Evolutionary conservation across 2,797 vertebrate genomes (phyloP).

Genomic region (Tapirus indicus): DNA sequence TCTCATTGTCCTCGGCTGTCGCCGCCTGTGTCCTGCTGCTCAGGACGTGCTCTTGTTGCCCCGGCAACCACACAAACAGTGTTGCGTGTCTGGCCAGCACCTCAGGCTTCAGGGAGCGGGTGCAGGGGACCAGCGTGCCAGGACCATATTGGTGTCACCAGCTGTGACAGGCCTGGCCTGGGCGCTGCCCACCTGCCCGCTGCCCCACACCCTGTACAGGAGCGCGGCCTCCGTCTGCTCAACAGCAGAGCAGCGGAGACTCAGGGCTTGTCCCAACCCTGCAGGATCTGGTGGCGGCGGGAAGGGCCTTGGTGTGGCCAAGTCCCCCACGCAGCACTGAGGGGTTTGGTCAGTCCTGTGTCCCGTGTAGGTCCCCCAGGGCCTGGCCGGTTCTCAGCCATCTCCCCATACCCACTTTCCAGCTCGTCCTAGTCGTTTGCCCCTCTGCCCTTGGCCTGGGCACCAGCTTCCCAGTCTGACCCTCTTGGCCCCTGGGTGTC

Average conservation of each 20-base stretch:
- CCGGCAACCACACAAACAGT: background rate
- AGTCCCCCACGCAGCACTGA: no score
- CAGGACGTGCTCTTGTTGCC: background rate
- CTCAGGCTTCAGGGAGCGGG: background rate
- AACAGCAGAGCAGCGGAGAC: no score
- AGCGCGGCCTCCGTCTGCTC: background rate
- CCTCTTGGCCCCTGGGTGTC: accelerated
- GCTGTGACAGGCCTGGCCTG: background rate
- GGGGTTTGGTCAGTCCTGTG: no score
- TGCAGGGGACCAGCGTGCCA: background rate
- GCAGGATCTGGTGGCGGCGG: background rate
- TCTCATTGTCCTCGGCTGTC: background rate
- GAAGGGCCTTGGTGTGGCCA: background rate
- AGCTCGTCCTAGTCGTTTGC: accelerated
- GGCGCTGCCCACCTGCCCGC: background rate
- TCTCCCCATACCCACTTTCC: no score
- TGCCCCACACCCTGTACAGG: background rate
- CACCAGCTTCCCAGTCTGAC: background rate
- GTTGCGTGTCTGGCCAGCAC: accelerated
- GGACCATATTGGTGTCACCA: background rate
- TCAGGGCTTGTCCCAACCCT: background rate
- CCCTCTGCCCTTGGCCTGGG: background rate
- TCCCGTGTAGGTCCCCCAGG: accelerated
- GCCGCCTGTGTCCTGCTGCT: background rate
- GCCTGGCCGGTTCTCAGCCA: background rate